Evolutionary conservation across 2,888 invertebrate genomes (phyloP).

Genomic region (Bombylius major): DNA sequence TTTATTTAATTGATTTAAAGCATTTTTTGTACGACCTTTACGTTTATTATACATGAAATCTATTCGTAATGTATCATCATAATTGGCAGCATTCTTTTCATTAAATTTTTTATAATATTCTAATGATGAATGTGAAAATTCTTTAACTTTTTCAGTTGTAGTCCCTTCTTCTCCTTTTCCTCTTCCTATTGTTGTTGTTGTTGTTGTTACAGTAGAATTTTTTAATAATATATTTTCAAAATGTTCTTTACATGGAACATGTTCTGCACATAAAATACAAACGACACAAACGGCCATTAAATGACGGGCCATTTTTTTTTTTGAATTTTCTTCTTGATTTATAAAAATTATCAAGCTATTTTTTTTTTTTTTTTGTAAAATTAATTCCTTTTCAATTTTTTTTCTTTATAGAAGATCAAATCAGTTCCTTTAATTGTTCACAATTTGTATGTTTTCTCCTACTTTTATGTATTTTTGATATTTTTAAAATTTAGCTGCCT

Average conservation of each 20-base stretch:
- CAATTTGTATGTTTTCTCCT: not conserved
- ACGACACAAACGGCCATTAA: conserved; percentile 73
- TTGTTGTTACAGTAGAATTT: not conserved
- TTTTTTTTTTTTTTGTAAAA: not conserved
- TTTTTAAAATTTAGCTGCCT: not conserved
- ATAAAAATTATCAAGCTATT: not conserved
- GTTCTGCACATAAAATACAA: conserved; percentile 66
- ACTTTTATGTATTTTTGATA: not conserved
- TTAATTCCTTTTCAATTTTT: not conserved
- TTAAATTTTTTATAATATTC: not conserved
- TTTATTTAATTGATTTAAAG: not conserved
- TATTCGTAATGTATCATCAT: conserved; percentile 20
- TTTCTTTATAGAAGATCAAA: not conserved
- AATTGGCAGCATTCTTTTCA: not conserved
- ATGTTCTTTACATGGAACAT: conserved; percentile 62
- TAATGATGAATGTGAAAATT: not conserved
- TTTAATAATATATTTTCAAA: conserved; percentile 28
- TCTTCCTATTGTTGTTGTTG: conserved; percentile 21
- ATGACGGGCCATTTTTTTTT: conserved; percentile 41
- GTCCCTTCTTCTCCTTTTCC: too few species aligned
- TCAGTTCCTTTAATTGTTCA: not conserved
- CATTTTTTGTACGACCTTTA: conserved; percentile 17
- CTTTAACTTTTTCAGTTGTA: too few species aligned
- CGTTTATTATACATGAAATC: conserved; percentile 9
- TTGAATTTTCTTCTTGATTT: not conserved